Evolutionary conservation across 1,140 invertebrate species (phyloP).

Genomic region (Nomia melanderi): DNA sequence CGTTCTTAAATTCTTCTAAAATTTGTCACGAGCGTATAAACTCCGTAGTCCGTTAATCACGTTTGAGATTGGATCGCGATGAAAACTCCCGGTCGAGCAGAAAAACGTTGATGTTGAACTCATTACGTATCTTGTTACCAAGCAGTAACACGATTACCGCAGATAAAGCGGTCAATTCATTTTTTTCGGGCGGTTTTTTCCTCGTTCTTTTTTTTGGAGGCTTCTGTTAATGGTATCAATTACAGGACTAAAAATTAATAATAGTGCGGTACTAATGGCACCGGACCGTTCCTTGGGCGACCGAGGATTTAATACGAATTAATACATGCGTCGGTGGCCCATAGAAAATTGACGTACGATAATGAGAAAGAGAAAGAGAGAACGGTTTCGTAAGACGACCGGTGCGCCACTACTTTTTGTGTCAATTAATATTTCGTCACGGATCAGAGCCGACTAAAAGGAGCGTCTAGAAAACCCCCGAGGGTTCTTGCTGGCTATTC

Average conservation of each 20-base stretch:
- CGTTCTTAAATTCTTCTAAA: no score
- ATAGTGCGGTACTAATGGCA: slow-evolving; percentile 48
- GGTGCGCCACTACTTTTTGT: slow-evolving; percentile 67
- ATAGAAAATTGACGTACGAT: slow-evolving; percentile 30
- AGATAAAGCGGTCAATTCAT: slow-evolving; percentile 41
- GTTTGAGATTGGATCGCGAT: no score
- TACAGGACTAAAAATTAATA: slow-evolving; percentile 51
- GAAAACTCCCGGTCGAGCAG: no score
- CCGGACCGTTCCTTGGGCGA: slow-evolving; percentile 30
- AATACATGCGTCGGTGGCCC: slow-evolving; percentile 20
- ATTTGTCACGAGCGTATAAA: no score
- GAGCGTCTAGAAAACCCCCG: slow-evolving; percentile 48
- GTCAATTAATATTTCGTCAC: slow-evolving; percentile 77
- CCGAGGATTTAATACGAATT: slow-evolving; percentile 52
- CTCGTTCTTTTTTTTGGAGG: background rate
- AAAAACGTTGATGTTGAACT: no score
- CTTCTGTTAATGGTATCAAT: slow-evolving; percentile 45
- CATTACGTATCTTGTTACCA: no score
- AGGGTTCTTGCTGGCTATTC: slow-evolving; percentile 40
- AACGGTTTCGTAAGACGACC: slow-evolving; percentile 61
- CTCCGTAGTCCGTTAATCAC: no score
- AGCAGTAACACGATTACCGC: slow-evolving; percentile 53
- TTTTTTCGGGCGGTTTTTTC: background rate
- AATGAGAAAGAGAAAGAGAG: no score
- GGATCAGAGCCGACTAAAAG: slow-evolving; percentile 63